phyloP scores from a whole-genome alignment of 2,113 vertebrate species.

The Brachyhypopomus occidentalis region DNA sequence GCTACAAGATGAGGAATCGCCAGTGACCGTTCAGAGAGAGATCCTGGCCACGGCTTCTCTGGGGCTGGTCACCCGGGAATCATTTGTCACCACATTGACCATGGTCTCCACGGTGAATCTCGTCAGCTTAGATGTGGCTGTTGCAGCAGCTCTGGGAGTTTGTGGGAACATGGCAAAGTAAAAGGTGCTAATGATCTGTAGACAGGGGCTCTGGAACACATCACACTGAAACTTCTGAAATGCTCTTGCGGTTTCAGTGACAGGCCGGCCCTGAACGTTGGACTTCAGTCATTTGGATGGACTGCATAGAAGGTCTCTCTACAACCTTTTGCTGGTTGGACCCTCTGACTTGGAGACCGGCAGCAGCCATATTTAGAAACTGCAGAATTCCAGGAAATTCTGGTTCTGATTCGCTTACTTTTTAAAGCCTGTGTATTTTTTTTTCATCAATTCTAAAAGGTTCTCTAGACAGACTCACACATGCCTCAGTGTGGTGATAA shows the following conservation, averaged over 20 bases:
- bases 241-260: background rate
- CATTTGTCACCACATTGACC: background rate
- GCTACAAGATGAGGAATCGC: background rate
- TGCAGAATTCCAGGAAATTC: background rate
- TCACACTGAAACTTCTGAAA: background rate
- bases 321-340: background rate
- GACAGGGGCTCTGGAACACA: background rate
- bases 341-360: background rate
- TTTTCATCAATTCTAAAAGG: background rate
- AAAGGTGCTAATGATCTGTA: background rate
- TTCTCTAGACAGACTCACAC: background rate
- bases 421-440: background rate
- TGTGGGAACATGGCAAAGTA: background rate
- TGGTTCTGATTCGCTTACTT: background rate
- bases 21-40: background rate
- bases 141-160: background rate
- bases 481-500: background rate
- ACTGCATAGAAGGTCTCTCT: background rate
- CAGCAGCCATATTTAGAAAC: background rate
- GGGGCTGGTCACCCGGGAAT: background rate
- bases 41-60: background rate
- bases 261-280: background rate
- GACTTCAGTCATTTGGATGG: background rate
- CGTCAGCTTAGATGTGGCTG: background rate
- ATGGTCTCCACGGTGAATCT: background rate